A percentile compares a stretch with the other conserved stretches of the same genome.
These are phyloP conservation scores for Carposina sasakii DNA, from an alignment of 1,140 invertebrate species.

Conservation along the genomic window DNA sequence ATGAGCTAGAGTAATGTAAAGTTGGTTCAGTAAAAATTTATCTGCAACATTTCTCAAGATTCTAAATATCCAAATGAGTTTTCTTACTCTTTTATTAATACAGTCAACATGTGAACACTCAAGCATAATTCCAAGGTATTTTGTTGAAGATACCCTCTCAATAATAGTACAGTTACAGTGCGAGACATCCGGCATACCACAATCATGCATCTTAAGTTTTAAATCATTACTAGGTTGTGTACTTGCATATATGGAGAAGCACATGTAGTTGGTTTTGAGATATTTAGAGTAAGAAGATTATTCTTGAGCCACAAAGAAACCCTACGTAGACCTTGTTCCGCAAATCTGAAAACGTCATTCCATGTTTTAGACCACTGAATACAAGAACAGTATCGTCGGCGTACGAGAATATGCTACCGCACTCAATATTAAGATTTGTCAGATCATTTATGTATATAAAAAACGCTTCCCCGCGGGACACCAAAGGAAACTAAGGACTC, in stretches of 20 bases:
- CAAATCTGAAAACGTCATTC: not conserved
- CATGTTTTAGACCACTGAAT: too few relatives aligned
- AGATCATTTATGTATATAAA: too few relatives aligned
- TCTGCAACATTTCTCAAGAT: not conserved
- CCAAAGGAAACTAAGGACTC: too few relatives aligned
- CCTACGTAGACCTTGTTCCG: too few relatives aligned
- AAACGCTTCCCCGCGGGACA: too few relatives aligned
- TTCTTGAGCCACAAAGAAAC: not conserved
- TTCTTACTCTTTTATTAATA: not conserved
- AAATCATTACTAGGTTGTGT: not conserved
- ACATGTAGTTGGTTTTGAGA: not conserved
- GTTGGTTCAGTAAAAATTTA: not conserved
- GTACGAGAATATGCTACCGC: too few relatives aligned
- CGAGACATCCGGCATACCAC: not conserved
- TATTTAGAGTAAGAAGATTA: constrained; percentile 1
- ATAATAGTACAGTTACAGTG: not conserved
- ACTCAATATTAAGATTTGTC: too few relatives aligned
- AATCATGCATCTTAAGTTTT: not conserved
- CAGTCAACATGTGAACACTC: not conserved
- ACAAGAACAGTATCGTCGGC: too few relatives aligned
- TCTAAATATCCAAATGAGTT: constrained; percentile 3
- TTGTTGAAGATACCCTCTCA: not conserved
- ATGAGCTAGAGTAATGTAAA: not conserved
- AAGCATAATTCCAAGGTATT: not conserved
- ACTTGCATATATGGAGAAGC: not conserved